Conservation (phyloP, 2,113 vertebrate species). For the Rhipidura dahli region DNA sequence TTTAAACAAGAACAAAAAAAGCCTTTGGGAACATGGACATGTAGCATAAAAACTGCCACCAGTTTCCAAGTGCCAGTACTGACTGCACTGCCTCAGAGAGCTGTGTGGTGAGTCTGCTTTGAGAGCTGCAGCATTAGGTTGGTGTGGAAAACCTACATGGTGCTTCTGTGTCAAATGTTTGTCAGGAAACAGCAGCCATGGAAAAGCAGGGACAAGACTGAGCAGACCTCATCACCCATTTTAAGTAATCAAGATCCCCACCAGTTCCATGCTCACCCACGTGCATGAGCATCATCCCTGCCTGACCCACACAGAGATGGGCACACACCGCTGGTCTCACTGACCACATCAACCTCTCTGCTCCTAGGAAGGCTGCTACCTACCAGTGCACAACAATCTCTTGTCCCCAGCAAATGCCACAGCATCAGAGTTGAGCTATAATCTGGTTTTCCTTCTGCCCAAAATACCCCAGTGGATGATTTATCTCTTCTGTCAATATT, state of each 20-base stretch:
- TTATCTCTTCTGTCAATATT: slow-evolving; percentile 15
- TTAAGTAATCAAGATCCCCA: neutral
- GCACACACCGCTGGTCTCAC: rapidly evolving
- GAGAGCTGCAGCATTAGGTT: neutral
- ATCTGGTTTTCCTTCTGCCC: neutral
- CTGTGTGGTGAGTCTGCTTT: rapidly evolving
- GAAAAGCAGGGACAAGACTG: neutral
- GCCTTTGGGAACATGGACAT: neutral
- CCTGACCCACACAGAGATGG: neutral
- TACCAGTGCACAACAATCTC: neutral
- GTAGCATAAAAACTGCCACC: neutral
- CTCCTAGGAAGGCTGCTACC: neutral
- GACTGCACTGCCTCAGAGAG: neutral
- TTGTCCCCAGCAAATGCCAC: neutral
- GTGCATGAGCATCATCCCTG: rapidly evolving
- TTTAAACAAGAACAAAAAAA: neutral
- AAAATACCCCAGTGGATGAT: neutral
- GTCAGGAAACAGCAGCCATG: neutral
- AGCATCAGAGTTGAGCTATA: neutral
- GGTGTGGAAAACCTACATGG: neutral
- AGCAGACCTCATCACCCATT: neutral
- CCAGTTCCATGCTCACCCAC: rapidly evolving
- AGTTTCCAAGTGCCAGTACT: neutral
- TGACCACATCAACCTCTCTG: neutral
- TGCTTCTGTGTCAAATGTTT: neutral